Evolutionary conservation across 2,797 vertebrate species (phyloP).

Genomic region (Aldrovandia affinis): DNA sequence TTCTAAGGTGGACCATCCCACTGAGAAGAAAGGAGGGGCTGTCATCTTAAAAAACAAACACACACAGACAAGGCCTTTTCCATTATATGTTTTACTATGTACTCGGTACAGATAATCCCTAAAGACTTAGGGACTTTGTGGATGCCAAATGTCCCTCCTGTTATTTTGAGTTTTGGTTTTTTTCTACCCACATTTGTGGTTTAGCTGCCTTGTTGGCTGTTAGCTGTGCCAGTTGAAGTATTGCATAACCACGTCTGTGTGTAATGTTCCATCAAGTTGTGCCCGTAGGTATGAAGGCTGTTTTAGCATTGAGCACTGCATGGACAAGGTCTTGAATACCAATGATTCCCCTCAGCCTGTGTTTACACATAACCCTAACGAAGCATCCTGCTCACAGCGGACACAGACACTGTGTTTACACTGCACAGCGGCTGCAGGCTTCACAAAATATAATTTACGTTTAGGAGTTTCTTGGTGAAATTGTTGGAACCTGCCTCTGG

Average conservation of each 20-base stretch:
- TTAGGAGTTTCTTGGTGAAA: no score
- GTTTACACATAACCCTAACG: slow-evolving; percentile 59
- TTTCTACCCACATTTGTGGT: slow-evolving; percentile 37
- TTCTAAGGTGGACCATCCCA: neutral
- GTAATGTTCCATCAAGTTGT: slow-evolving; percentile 66
- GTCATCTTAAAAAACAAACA: slow-evolving; percentile 39
- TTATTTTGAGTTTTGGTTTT: slow-evolving; percentile 41
- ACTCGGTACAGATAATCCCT: slow-evolving; percentile 40
- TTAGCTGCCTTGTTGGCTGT: slow-evolving; percentile 55
- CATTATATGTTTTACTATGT: slow-evolving; percentile 44
- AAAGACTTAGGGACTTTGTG: slow-evolving; percentile 36
- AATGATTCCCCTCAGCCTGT: slow-evolving; percentile 65
- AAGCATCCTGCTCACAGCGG: neutral
- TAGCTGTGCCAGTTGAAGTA: slow-evolving; percentile 42
- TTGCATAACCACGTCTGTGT: slow-evolving; percentile 63
- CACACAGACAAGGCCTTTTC: neutral
- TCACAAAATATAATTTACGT: neutral
- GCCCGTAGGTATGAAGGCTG: slow-evolving; percentile 59
- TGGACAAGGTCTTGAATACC: slow-evolving; percentile 54
- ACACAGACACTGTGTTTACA: slow-evolving; percentile 5
- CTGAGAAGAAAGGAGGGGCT: neutral
- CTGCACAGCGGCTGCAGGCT: slow-evolving; percentile 3
- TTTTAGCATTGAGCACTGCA: slow-evolving; percentile 18
- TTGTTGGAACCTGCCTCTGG: neutral
- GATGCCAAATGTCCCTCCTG: slow-evolving; percentile 10